These are phyloP conservation scores for Ceraclea dissimilis DNA, from an alignment of 2,888 invertebrate genomes.

Conservation along the genomic window DNA sequence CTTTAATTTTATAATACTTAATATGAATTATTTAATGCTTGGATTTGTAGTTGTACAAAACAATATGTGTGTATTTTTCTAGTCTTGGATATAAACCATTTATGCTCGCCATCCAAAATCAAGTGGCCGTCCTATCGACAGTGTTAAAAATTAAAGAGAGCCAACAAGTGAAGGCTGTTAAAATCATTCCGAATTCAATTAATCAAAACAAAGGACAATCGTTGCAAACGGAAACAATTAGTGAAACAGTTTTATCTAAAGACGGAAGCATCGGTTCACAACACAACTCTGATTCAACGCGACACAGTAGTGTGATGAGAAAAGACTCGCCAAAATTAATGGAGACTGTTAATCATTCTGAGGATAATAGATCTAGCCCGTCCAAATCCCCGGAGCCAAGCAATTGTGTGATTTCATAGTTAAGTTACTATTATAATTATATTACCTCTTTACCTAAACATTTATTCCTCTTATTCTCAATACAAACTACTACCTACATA, in stretches of 20 bases:
- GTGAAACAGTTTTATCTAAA: constrained; percentile 3
- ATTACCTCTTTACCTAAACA: too few species aligned
- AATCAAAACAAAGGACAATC: constrained; percentile 12
- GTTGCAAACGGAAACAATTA: constrained; percentile 13
- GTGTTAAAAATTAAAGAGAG: constrained; percentile 49
- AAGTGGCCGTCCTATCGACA: constrained; percentile 65
- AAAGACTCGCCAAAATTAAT: constrained; percentile 23
- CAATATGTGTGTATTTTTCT: constrained; percentile 29
- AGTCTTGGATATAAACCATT: constrained; percentile 78
- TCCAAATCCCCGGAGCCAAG: constrained; percentile 22
- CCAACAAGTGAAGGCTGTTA: constrained; percentile 27
- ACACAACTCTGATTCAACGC: constrained; percentile 20
- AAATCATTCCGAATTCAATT: not conserved
- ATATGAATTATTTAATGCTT: not conserved
- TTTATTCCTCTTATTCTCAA: not conserved
- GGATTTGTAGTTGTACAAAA: not conserved
- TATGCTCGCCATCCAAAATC: constrained; percentile 74
- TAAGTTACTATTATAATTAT: not conserved
- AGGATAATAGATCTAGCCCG: constrained; percentile 10
- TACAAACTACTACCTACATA: not conserved
- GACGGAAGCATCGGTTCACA: constrained; percentile 19
- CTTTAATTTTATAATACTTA: not conserved
- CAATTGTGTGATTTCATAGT: constrained; percentile 23
- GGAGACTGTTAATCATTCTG: constrained; percentile 18
- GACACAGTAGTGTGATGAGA: constrained; percentile 12